Conservation (phyloP, 2,113 vertebrate species). For the Thermophis baileyi region DNA sequence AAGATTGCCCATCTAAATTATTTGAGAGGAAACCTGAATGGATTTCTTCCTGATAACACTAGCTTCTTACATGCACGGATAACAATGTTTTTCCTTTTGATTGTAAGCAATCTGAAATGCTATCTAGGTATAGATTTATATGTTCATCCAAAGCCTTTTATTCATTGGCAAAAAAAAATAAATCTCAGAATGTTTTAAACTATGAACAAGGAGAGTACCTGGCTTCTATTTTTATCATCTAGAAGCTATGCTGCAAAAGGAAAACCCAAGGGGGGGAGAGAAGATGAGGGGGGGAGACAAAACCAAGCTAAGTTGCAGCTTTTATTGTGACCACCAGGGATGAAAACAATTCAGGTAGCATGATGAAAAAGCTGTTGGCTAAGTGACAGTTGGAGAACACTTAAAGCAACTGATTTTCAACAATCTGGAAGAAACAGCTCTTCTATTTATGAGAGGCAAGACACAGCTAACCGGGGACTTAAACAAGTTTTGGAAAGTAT, state of each 20-base stretch:
- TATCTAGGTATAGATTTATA: background rate
- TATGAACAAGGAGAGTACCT: background rate
- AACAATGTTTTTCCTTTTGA: background rate
- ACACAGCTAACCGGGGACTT: background rate
- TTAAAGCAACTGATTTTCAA: background rate
- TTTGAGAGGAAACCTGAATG: background rate
- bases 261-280: background rate
- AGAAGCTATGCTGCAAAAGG: background rate
- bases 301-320: background rate
- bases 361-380: background rate
- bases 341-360: background rate
- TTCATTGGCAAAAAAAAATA: background rate
- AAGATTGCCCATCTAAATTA: background rate
- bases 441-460: background rate
- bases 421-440: background rate
- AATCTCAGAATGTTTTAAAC: background rate
- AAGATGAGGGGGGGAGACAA: accelerated
- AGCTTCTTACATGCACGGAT: background rate
- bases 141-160: background rate
- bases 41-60: background rate
- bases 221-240: background rate
- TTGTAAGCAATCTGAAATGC: background rate
- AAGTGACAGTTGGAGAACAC: background rate
- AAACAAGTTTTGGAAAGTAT: background rate
- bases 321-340: background rate